Evolutionary conservation across 35 echinoderm and acorn worm genomes (phyloP).

Genomic region (Apostichopus japonicus): DNA sequence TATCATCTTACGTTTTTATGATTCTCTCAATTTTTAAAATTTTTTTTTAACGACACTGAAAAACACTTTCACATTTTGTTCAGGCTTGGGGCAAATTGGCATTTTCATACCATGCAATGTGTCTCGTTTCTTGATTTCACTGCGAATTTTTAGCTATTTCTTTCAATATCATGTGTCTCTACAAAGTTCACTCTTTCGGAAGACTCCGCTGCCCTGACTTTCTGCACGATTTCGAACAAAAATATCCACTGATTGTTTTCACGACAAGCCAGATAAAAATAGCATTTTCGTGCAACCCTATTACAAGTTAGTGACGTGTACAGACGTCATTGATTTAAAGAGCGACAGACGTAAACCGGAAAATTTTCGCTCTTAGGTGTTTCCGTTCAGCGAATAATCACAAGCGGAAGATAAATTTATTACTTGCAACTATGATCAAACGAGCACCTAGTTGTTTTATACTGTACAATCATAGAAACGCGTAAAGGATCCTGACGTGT

Average conservation of each 20-base stretch:
- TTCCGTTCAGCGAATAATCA: not conserved
- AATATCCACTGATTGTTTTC: constrained; percentile 38
- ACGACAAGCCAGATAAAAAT: constrained; percentile 30
- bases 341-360: constrained; percentile 19
- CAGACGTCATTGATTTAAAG: constrained; percentile 52
- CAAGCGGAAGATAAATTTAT: constrained; percentile 1
- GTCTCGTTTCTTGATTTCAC: too few relatives aligned
- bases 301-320: constrained; percentile 4
- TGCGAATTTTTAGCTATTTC: too few relatives aligned
- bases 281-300: not conserved
- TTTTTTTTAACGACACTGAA: too few relatives aligned
- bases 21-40: too few relatives aligned
- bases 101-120: too few relatives aligned
- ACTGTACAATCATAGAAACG: not conserved
- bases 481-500: not conserved
- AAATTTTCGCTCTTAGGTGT: not conserved
- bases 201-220: not conserved
- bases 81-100: too few relatives aligned
- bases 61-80: too few relatives aligned
- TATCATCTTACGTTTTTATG: too few relatives aligned
- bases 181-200: too few relatives aligned
- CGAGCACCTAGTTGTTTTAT: not conserved
- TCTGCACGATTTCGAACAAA: constrained; percentile 28
- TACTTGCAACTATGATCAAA: not conserved
- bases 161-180: too few relatives aligned